A percentile compares a stretch with the other conserved stretches of the same genome.
These are phyloP conservation scores for Cephalopachus bancanus DNA, from an alignment of 2,797 vertebrate genomes.

Conservation along the genomic window DNA sequence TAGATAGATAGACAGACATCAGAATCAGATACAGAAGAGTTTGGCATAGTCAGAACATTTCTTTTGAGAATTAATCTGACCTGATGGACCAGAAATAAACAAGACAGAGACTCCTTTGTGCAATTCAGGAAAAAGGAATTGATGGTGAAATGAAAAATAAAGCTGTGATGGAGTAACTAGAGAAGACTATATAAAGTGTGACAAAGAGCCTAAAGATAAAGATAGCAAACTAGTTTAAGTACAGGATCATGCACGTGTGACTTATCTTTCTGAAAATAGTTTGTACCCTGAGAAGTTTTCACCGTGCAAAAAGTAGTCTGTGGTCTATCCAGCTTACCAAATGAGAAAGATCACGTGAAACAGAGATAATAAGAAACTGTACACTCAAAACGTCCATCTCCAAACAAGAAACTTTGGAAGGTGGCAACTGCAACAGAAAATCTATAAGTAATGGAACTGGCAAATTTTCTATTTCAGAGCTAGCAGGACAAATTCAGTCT, in stretches of 20 bases:
- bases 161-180: not conserved
- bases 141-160: not conserved
- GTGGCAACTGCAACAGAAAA: not conserved
- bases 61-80: not conserved
- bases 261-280: constrained; percentile 33
- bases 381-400: not conserved
- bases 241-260: not conserved
- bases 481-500: not conserved
- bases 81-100: not conserved
- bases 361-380: not conserved
- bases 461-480: not conserved
- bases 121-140: not conserved
- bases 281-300: not conserved
- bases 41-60: not conserved
- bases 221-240: not conserved
- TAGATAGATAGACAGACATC: not conserved
- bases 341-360: not conserved
- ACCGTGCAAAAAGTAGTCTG: not conserved
- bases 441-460: not conserved
- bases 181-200: not conserved
- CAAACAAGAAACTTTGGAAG: not conserved
- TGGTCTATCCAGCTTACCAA: not conserved
- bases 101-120: not conserved
- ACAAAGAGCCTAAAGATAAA: constrained; percentile 3
- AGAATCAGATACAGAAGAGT: not conserved